phyloP scores from a whole-genome alignment of 2,797 vertebrate genomes.

The Tokudaia muenninki region DNA sequence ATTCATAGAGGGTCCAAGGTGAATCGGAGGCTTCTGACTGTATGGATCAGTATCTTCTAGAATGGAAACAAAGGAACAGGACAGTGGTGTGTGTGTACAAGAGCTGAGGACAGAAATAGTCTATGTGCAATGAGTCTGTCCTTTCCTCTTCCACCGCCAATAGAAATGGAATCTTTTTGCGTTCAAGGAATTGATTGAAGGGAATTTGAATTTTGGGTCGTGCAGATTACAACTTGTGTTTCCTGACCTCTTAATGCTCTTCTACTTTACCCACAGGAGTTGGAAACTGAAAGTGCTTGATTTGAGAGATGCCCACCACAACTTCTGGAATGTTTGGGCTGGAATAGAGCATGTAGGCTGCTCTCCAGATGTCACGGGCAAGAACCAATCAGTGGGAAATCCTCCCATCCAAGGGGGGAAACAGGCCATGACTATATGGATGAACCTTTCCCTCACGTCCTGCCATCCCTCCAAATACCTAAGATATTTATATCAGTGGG shows the following conservation, averaged over 20 bases:
- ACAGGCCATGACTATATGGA: background rate
- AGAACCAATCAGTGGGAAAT: rapidly evolving
- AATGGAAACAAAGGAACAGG: too few species aligned
- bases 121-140: too few species aligned
- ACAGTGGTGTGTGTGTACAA: too few species aligned
- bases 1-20: background rate
- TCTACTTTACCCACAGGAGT: too few species aligned
- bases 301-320: background rate
- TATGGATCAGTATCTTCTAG: background rate
- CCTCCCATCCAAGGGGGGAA: rapidly evolving
- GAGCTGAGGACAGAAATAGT: too few species aligned
- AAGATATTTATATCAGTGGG: background rate
- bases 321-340: background rate
- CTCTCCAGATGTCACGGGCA: rapidly evolving
- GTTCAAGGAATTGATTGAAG: too few species aligned
- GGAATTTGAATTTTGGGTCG: too few species aligned
- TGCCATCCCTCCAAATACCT: rapidly evolving
- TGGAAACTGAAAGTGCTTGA: background rate
- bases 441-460: background rate
- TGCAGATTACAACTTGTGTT: too few species aligned
- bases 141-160: too few species aligned
- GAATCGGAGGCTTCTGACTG: background rate
- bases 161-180: too few species aligned
- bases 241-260: too few species aligned
- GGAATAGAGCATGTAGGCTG: rapidly evolving